A percentile compares a stretch with the other conserved stretches of the same genome.
Conservation (phyloP, 2,888 invertebrate genomes). For the Dryocosmus kuriphilus region DNA sequence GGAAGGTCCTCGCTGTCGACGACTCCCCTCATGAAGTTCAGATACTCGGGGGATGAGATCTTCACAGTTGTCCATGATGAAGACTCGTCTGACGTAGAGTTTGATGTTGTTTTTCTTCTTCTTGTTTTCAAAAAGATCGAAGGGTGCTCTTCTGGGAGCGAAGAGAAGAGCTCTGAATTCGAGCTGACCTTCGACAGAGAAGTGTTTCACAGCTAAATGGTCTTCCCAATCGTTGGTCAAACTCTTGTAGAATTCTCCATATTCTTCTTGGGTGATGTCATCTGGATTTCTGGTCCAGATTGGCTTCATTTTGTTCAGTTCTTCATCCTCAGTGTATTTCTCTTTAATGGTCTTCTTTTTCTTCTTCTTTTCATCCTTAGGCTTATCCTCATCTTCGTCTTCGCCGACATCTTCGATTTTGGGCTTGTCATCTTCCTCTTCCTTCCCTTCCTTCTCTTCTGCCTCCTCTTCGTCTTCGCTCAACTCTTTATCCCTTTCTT, state of each 20-base stretch:
- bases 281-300: slow-evolving; percentile 98
- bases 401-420: slow-evolving; percentile 79
- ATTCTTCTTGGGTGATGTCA: slow-evolving; percentile 97
- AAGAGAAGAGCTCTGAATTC: slow-evolving; percentile 97
- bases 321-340: slow-evolving; percentile 98
- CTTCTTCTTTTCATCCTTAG: slow-evolving; percentile 88
- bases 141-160: slow-evolving; percentile 95
- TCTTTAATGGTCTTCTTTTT: slow-evolving; percentile 99
- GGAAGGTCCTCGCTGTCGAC: slow-evolving; percentile 99
- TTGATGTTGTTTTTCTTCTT: slow-evolving; percentile 99
- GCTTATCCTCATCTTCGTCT: slow-evolving; percentile 86
- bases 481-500: slow-evolving; percentile 97
- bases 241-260: slow-evolving; percentile 98
- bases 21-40: slow-evolving; percentile 98
- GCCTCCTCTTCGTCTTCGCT: slow-evolving; percentile 96
- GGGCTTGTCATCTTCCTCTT: slow-evolving; percentile 84
- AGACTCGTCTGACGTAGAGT: slow-evolving; percentile 96
- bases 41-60: slow-evolving; percentile 98
- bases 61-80: slow-evolving; percentile 99
- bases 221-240: slow-evolving; percentile 99
- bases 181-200: slow-evolving; percentile 95
- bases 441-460: too few relatives aligned
- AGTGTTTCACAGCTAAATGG: slow-evolving; percentile 96
- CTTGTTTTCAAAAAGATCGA: slow-evolving; percentile 98
- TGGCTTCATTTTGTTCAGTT: slow-evolving; percentile 98